These are phyloP conservation scores for Zoanthus gigantus DNA, from an alignment of 92 coral and sea anemone species.

Conservation along the genomic window DNA sequence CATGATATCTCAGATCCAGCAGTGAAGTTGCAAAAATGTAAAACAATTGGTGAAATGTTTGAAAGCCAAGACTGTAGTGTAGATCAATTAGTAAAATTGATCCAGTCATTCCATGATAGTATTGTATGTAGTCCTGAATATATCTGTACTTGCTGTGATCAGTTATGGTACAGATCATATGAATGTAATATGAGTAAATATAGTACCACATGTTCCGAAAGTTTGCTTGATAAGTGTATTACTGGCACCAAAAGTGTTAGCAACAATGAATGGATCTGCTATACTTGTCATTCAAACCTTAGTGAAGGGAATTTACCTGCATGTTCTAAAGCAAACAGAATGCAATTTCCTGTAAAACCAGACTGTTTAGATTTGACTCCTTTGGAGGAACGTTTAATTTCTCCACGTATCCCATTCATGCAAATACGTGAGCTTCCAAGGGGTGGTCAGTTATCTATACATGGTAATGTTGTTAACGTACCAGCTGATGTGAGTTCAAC, in stretches of 20 bases:
- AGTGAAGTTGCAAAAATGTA: neutral
- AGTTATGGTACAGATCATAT: neutral
- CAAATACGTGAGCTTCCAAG: slow-evolving; percentile 53
- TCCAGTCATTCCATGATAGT: slow-evolving; percentile 1
- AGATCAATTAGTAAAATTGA: neutral
- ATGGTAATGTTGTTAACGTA: no score
- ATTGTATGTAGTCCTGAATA: neutral
- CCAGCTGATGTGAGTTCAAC: slow-evolving; percentile 61
- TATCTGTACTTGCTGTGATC: slow-evolving; percentile 1
- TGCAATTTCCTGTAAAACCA: neutral
- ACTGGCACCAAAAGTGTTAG: neutral
- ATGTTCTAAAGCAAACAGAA: neutral
- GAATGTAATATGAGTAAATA: neutral
- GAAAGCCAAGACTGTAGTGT: neutral
- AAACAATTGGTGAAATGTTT: neutral
- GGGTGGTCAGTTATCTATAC: slow-evolving; percentile 54
- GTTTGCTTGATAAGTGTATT: neutral
- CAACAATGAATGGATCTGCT: slow-evolving; percentile 1
- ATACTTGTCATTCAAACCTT: neutral
- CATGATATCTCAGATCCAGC: neutral
- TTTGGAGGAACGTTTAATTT: neutral
- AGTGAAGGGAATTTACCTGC: neutral
- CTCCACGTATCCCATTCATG: no score
- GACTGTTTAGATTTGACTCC: neutral
- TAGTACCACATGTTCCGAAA: neutral